Evolutionary conservation across 2,888 invertebrate genomes (phyloP).

Genomic region (Mythimna albipuncta): DNA sequence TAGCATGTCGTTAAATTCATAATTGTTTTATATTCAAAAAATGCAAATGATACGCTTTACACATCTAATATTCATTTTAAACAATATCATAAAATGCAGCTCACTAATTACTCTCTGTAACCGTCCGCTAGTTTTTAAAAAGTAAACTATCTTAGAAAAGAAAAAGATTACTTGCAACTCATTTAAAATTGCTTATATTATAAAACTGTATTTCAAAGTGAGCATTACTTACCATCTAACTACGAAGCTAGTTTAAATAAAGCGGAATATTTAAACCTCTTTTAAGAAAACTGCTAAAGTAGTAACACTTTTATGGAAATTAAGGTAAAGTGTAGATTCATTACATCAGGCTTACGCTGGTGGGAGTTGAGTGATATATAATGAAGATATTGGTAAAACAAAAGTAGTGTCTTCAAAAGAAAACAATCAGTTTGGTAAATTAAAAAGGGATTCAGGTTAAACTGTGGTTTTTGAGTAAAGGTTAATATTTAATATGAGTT

Average conservation of each 20-base stretch:
- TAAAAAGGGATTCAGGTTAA: constrained; percentile 56
- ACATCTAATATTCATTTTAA: not conserved
- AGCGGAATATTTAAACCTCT: constrained; percentile 80
- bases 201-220: constrained; percentile 64
- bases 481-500: constrained; percentile 33
- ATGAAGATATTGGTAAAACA: constrained; percentile 65
- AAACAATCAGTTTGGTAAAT: constrained; percentile 51
- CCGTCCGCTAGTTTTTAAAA: constrained; percentile 1
- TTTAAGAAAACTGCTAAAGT: constrained; percentile 78
- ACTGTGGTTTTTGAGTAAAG: constrained; percentile 36
- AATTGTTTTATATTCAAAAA: not conserved
- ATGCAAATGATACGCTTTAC: not conserved
- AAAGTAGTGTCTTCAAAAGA: constrained; percentile 29
- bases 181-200: constrained; percentile 59
- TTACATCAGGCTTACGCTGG: constrained; percentile 73
- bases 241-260: constrained; percentile 65
- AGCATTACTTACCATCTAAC: constrained; percentile 66
- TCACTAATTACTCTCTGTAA: constrained; percentile 12
- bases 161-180: constrained; percentile 49
- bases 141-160: constrained; percentile 33
- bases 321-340: constrained; percentile 78
- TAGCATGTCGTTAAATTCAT: not conserved
- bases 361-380: constrained; percentile 70
- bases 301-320: constrained; percentile 83
- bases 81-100: constrained; percentile 2